phyloP scores from a whole-genome alignment of 2,888 invertebrate genomes.

The Allolobophora icterica region DNA sequence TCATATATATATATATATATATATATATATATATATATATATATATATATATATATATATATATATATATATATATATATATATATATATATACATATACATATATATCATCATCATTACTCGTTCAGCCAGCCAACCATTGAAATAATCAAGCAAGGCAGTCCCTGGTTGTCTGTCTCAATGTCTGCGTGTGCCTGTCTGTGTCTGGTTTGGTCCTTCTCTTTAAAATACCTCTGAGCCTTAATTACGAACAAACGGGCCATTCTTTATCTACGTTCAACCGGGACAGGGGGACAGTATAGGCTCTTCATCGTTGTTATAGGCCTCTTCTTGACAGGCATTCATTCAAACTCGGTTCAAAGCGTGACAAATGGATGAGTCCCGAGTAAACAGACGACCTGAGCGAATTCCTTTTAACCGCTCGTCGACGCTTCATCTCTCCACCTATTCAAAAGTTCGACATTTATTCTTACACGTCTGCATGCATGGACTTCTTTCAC shows the following conservation, averaged over 20 bases:
- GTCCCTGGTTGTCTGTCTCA: conserved; percentile 17
- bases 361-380: background rate
- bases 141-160: background rate
- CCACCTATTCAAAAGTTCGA: background rate
- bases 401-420: background rate
- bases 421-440: background rate
- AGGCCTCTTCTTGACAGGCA: background rate
- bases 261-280: background rate
- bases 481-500: background rate
- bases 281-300: background rate
- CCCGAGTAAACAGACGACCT: background rate
- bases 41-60: too few species aligned
- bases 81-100: too few species aligned
- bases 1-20: too few species aligned
- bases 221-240: background rate
- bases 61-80: too few species aligned
- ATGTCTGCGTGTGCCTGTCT: background rate
- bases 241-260: background rate
- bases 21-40: too few species aligned
- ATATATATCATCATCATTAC: background rate
- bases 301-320: background rate
- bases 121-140: background rate
- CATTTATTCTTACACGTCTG: background rate
- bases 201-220: background rate
- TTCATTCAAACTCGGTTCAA: background rate